These are phyloP conservation scores for Parascotia fuliginaria DNA, from an alignment of 2,888 invertebrate genomes.

Conservation along the genomic window DNA sequence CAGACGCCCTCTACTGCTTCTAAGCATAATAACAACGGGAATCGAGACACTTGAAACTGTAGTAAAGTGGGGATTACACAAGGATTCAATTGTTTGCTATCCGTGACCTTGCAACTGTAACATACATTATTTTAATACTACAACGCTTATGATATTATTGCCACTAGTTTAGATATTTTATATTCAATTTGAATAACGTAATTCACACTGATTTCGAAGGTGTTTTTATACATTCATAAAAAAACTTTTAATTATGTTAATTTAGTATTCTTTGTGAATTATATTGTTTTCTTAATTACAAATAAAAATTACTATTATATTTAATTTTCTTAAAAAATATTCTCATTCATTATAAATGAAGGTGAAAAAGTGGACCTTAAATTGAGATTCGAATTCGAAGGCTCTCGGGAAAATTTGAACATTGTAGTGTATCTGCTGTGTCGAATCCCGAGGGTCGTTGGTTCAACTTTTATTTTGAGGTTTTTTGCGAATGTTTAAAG, in stretches of 20 bases:
- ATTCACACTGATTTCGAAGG: conserved; percentile 10
- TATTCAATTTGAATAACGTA: not conserved
- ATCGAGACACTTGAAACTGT: conserved; percentile 55
- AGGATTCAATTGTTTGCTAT: conserved; percentile 60
- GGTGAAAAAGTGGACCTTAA: too few species aligned
- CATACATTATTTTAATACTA: conserved; percentile 56
- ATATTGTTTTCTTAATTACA: not conserved
- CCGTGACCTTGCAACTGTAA: conserved; percentile 62
- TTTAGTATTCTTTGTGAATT: not conserved
- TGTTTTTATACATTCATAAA: conserved; percentile 13
- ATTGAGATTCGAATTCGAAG: too few species aligned
- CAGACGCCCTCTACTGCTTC: conserved; percentile 23
- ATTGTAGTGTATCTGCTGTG: too few species aligned
- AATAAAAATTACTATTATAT: too few species aligned
- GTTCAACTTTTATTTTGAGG: too few species aligned
- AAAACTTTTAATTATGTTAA: not conserved
- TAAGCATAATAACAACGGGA: conserved; percentile 50
- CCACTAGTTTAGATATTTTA: conserved; percentile 28
- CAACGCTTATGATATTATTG: conserved; percentile 34
- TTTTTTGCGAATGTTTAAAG: too few species aligned
- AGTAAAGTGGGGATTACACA: conserved; percentile 55
- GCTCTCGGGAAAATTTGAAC: too few species aligned
- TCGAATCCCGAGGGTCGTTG: too few species aligned
- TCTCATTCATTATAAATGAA: too few species aligned
- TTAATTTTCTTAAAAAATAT: too few species aligned